Evolutionary conservation across 2,113 vertebrate species (phyloP).

Genomic region (Sander vitreus): DNA sequence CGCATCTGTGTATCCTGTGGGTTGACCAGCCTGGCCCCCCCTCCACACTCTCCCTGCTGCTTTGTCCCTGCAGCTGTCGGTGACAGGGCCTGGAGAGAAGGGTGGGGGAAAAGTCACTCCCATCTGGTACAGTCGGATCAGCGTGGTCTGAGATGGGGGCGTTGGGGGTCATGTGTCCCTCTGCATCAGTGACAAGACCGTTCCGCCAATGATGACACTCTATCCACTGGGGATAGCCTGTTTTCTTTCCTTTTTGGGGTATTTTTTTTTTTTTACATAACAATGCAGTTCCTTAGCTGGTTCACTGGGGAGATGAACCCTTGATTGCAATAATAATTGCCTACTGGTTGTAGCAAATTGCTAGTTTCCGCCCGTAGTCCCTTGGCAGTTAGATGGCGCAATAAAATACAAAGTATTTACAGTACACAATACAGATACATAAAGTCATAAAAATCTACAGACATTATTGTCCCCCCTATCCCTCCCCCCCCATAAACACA

Average conservation of each 20-base stretch:
- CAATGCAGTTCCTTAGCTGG: background rate
- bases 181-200: slow-evolving; percentile 69
- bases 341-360: background rate
- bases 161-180: slow-evolving; percentile 72
- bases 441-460: too few relatives aligned
- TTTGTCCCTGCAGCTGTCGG: slow-evolving; percentile 64
- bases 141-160: slow-evolving; percentile 65
- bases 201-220: slow-evolving; percentile 51
- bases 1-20: slow-evolving; percentile 33
- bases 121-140: slow-evolving; percentile 84
- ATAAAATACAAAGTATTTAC: too few relatives aligned
- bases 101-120: slow-evolving; percentile 77
- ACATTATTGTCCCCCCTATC: too few relatives aligned
- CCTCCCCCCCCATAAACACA: too few relatives aligned
- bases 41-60: slow-evolving; percentile 22
- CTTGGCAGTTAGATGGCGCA: too few relatives aligned
- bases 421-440: too few relatives aligned
- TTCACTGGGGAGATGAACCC: background rate
- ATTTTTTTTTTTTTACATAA: background rate
- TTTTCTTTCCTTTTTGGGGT: slow-evolving; percentile 26
- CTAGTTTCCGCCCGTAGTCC: too few relatives aligned
- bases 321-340: background rate
- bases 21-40: slow-evolving; percentile 34
- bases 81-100: slow-evolving; percentile 71
- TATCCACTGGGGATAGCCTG: slow-evolving; percentile 42